Evolutionary conservation across 2,888 invertebrate species (phyloP), one percentile per base, ranked within the genome.

Genomic region (Theristus sp.): DNA sequence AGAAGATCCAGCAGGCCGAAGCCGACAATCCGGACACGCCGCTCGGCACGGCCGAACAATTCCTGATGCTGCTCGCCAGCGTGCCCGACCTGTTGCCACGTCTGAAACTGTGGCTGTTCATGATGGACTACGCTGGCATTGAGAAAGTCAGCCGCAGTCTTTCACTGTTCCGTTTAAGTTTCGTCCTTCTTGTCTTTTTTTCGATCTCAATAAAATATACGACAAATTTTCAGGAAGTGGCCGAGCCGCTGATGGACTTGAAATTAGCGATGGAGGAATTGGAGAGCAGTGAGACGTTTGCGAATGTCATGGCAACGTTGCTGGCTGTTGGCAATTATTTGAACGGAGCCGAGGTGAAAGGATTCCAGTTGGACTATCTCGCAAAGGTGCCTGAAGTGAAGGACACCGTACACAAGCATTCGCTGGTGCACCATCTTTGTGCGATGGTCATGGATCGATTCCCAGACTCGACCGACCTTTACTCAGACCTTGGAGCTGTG

Each of bases 321-420:
- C 80, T 96, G 63, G 87, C 90, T 60, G 87, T 99, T 68, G 98
- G 96, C 67, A 91, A 90, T 78, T 93, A 93, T 75, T 81, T 98
- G 63, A 96, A 96, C 75, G 91, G 93, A 60, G 84, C 84, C 55
- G 73, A 82, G 82, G 88, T 89, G 47, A 89, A 89, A 78, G 98
- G 96, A 29, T 98, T 98, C 78, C 88, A 93, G 74, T 82, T 98
- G 67, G 96, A 98, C 72, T 99, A 96, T 77, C 81, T 99, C 70
- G 83, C 90, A 56, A 94, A 96, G 80, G 77, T 80, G 22, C 66
- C 67, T 20, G 71, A 72, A 64, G 69, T 71, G 91, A 99, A 80
- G 91, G 96, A 96, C 77, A 96, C 96, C 0, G 93, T 98, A 52
- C 91, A 98, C 76, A 99, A 98, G 76, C 94, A 99, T 78, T 91